Percentiles rank a stretch among this genome's conserved stretches.
These are phyloP conservation scores for Hyperoplus lanceolatus DNA, from an alignment of 2,797 vertebrate species.

Conservation along the genomic window DNA sequence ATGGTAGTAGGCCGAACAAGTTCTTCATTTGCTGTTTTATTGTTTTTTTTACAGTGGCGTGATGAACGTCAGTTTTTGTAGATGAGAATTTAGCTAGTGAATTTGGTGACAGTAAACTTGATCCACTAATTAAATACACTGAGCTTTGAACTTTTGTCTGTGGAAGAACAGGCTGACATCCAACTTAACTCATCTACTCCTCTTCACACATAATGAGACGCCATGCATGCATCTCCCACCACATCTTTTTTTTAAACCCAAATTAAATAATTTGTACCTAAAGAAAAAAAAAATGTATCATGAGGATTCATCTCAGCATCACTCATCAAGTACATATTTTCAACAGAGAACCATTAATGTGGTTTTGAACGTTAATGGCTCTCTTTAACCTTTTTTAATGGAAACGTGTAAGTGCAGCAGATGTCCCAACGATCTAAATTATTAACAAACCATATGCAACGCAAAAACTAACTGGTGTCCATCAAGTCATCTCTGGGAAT, in stretches of 20 bases:
- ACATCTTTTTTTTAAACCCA: slow-evolving; percentile 8
- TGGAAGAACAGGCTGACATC: slow-evolving; percentile 47
- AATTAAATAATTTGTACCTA: slow-evolving; percentile 8
- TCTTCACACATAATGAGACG: slow-evolving; percentile 54
- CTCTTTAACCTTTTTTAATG: neutral
- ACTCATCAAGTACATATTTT: neutral
- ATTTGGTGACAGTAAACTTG: neutral
- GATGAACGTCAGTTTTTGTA: slow-evolving; percentile 7
- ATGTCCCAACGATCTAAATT: no score
- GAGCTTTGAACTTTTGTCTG: slow-evolving; percentile 63
- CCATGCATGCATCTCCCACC: slow-evolving; percentile 32
- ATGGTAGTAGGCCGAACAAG: neutral
- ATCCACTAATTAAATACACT: slow-evolving; percentile 54
- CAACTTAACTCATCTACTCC: slow-evolving; percentile 26
- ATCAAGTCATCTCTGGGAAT: slow-evolving; percentile 10
- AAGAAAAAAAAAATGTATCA: slow-evolving; percentile 11
- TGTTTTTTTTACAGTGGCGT: slow-evolving; percentile 2
- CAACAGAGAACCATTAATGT: neutral
- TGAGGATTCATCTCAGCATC: slow-evolving; percentile 3
- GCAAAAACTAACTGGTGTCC: neutral
- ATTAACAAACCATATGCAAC: slow-evolving; percentile 1
- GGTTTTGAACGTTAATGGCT: neutral
- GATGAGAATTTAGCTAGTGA: slow-evolving; percentile 32
- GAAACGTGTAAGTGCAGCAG: no score
- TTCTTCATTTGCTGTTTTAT: neutral